A percentile compares a stretch with the other conserved stretches of the same genome.
phyloP scores from a whole-genome alignment of 2,113 vertebrate genomes.

The Peromyscus californicus region DNA sequence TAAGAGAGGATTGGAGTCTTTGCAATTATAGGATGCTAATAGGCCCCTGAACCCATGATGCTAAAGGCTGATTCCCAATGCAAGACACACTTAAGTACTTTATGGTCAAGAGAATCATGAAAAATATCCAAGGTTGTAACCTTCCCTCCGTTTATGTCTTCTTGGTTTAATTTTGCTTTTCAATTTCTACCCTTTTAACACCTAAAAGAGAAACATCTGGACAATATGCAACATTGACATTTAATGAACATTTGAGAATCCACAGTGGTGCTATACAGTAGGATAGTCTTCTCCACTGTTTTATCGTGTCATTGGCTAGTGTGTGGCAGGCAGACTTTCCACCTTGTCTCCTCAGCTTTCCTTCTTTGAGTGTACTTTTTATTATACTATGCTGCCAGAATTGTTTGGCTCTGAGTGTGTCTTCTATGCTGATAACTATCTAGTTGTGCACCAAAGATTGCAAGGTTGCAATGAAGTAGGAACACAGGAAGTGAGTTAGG shows the following conservation, averaged over 20 bases:
- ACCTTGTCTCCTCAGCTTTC: neutral
- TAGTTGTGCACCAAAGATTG: neutral
- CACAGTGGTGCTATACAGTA: neutral
- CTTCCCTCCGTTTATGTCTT: neutral
- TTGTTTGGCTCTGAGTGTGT: neutral
- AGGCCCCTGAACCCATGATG: neutral
- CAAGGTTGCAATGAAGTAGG: neutral
- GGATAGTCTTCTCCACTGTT: neutral
- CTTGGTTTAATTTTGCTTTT: constrained; percentile 33
- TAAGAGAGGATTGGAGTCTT: constrained; percentile 29
- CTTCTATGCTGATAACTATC: neutral
- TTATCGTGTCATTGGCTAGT: neutral
- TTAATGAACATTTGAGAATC: neutral
- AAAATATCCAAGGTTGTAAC: neutral
- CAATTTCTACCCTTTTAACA: neutral
- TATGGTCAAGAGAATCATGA: neutral
- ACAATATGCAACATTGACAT: neutral
- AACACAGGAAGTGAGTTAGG: neutral
- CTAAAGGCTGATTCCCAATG: neutral
- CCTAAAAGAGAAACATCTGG: neutral
- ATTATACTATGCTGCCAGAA: rapidly evolving
- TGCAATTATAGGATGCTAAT: neutral
- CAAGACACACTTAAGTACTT: neutral
- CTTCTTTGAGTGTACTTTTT: neutral
- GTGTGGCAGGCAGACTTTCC: neutral